Conservation (phyloP, 2,797 vertebrate species). For the Danio jaintianensis region DNA sequence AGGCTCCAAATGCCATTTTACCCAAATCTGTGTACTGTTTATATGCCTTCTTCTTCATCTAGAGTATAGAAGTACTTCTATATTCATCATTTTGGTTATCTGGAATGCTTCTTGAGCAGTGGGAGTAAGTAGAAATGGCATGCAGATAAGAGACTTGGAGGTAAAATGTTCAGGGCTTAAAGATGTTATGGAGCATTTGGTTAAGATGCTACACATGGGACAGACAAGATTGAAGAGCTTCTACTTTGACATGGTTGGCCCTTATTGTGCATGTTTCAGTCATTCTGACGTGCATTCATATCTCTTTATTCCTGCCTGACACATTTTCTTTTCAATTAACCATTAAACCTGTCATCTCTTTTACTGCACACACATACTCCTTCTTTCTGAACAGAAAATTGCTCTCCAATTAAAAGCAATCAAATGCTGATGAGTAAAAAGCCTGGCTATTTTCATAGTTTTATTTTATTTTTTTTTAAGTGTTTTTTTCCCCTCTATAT, state of each 20-base stretch:
- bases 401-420: conserved; percentile 82
- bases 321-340: conserved; percentile 58
- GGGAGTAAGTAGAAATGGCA: neutral
- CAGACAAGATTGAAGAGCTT: conserved; percentile 27
- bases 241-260: conserved; percentile 49
- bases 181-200: conserved; percentile 14
- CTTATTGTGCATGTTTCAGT: conserved; percentile 73
- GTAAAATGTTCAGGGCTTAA: neutral
- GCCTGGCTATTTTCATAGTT: conserved; percentile 71
- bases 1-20: conserved; percentile 37
- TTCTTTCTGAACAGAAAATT: conserved; percentile 75
- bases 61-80: conserved; percentile 29
- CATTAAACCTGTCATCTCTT: conserved; percentile 79
- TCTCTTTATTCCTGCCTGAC: conserved; percentile 69
- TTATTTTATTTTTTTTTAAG: conserved; percentile 64
- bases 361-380: conserved; percentile 51
- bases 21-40: neutral
- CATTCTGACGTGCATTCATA: conserved; percentile 78
- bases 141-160: neutral
- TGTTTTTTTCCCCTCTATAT: conserved; percentile 44
- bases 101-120: neutral
- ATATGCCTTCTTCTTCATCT: conserved; percentile 11
- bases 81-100: conserved; percentile 7
- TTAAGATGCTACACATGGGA: conserved; percentile 31
- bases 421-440: conserved; percentile 81